Evolutionary conservation across 1,140 invertebrate genomes (phyloP), one percentile per base, ranked within the genome.

Genomic region (Bombus consobrinus): DNA sequence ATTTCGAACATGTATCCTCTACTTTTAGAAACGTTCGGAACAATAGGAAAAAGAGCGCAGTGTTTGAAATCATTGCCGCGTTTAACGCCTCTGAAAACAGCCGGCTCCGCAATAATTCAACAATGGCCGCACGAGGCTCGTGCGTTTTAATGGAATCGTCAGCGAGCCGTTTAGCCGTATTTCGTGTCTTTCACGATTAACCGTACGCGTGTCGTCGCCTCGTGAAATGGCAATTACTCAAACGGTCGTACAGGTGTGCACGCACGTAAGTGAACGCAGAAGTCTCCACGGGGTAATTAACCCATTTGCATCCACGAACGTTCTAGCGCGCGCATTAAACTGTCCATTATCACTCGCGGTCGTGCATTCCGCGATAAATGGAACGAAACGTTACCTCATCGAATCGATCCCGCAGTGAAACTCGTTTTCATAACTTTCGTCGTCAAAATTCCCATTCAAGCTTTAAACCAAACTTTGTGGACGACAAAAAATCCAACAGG

Each of bases 261-360:
- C 62, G 81, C 73, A 74, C 73, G 59, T 76, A 84, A 72, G 64
- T 66, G 76, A 79, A 62, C 68, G 68, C 76, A 79, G 66, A 84
- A 84, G 83, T 79, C 76, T 79, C 83, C 53, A 57, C 76, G 83
- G 75, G 37, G 83, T 84, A 84, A 84, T 83, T 84, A 84, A 84
- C 76, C 83, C 83, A 79, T 79, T 84, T 79, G 66, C 83, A 79
- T 84, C 64, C 75, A 59, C 53, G 68, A 47, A 41, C 83, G 66
- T 79, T 77, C 74, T 41, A 53, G 47, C 66, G 47, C 66, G 39
- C 13, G 75, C 83, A 59, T 79, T 79, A 69, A 84, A 62, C 83
- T 84, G 83, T 79, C 83, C 66, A 71, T 84, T 84, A 84, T 83
- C 81, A 76, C 32, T 34, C 53, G 57, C n/a, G 72, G 53, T n/a